Conservation (phyloP, 2,888 invertebrate species). For the Lamellibrachia satsuma region DNA sequence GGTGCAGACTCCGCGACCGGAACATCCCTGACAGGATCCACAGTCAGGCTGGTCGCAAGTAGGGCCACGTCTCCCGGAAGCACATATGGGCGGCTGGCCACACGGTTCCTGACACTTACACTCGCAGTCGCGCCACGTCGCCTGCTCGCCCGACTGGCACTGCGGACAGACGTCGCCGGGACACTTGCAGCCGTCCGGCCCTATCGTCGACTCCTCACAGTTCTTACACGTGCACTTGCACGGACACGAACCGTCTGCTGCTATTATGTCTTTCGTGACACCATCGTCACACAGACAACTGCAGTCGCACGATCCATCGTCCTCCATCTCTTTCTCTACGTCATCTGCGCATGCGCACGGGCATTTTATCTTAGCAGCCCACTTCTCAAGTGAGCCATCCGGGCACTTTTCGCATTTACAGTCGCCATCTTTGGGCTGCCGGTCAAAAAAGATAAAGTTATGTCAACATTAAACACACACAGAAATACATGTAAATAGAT, state of each 20-base stretch:
- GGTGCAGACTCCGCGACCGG: not conserved
- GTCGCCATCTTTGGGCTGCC: not conserved
- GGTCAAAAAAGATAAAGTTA: not conserved
- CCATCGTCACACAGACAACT: slow-evolving; percentile 25
- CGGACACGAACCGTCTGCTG: slow-evolving; percentile 14
- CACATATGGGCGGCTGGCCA: slow-evolving; percentile 25
- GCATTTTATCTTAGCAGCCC: slow-evolving; percentile 20
- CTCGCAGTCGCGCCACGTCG: slow-evolving; percentile 23
- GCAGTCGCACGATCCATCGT: slow-evolving; percentile 21
- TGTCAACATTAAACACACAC: not conserved
- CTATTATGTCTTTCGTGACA: not conserved
- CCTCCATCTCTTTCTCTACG: slow-evolving; percentile 23
- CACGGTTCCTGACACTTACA: slow-evolving; percentile 25
- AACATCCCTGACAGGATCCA: slow-evolving; percentile 25
- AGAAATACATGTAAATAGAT: not conserved
- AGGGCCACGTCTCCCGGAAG: slow-evolving; percentile 8
- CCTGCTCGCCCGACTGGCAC: slow-evolving; percentile 17
- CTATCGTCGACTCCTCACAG: slow-evolving; percentile 22
- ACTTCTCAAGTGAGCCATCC: slow-evolving; percentile 22
- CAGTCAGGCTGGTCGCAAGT: slow-evolving; percentile 25
- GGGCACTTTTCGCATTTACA: slow-evolving; percentile 26
- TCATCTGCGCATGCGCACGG: slow-evolving; percentile 26
- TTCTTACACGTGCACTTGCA: slow-evolving; percentile 28
- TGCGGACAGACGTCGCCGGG: slow-evolving; percentile 24
- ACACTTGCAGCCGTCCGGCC: slow-evolving; percentile 24